A percentile compares a stretch with the other conserved stretches of the same genome.
Evolutionary conservation across 2,888 invertebrate species (phyloP).

Genomic region (Octonoba sinensis): DNA sequence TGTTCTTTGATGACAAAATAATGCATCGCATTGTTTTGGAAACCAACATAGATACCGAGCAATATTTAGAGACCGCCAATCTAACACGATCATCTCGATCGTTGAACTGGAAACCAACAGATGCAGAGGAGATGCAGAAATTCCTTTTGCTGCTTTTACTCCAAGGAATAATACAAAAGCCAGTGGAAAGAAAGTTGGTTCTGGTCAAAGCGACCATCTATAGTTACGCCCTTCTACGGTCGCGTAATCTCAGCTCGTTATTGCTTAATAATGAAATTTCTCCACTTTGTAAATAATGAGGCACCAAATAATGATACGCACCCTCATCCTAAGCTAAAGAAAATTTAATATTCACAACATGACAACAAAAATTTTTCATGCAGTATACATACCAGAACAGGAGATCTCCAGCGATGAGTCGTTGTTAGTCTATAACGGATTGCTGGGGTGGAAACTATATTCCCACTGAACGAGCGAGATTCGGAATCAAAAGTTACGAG

Average conservation of each 20-base stretch:
- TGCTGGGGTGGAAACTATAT: conserved; percentile 58
- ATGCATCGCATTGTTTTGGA: not conserved
- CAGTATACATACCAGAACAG: too few species aligned
- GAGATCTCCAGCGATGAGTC: conserved; percentile 63
- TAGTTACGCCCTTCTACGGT: conserved; percentile 3
- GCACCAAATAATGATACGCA: too few species aligned
- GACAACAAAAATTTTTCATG: conserved; percentile 25
- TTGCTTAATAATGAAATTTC: conserved; percentile 15
- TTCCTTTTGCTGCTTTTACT: not conserved
- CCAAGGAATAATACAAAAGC: conserved; percentile 29
- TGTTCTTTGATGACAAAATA: conserved; percentile 21
- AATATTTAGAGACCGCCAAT: not conserved
- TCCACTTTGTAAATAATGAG: too few species aligned
- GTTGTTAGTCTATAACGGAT: conserved; percentile 60
- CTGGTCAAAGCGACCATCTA: conserved; percentile 3
- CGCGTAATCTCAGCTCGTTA: conserved; percentile 7
- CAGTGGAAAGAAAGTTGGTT: conserved; percentile 10
- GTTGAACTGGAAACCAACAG: too few species aligned
- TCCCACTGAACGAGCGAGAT: too few species aligned
- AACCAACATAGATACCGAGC: conserved; percentile 15
- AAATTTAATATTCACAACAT: conserved; percentile 43
- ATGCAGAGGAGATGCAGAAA: too few species aligned
- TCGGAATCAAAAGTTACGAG: conserved; percentile 58
- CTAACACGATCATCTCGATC: not conserved
- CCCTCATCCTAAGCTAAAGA: conserved; percentile 19